Evolutionary conservation across 2,113 vertebrate genomes (phyloP).

Genomic region (Zosterops japonicus): DNA sequence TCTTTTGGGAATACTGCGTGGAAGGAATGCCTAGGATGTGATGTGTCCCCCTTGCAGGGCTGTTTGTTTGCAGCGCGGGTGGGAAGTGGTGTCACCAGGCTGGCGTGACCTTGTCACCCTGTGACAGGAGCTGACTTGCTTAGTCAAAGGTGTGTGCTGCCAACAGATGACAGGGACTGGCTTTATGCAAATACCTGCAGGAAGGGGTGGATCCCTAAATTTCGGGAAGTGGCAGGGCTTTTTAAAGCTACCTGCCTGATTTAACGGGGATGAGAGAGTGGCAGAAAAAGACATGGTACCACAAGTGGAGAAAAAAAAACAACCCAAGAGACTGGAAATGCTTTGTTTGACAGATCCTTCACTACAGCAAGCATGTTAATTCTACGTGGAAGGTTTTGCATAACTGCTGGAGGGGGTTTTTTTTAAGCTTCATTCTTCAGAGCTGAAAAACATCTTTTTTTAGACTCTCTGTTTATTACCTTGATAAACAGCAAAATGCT

Average conservation of each 20-base stretch:
- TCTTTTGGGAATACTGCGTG: background rate
- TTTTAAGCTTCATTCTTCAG: constrained; percentile 29
- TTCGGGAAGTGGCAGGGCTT: background rate
- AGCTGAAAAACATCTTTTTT: constrained; percentile 78
- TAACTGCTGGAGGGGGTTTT: background rate
- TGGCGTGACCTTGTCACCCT: background rate
- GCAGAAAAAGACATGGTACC: background rate
- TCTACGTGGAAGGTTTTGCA: background rate
- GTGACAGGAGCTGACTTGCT: background rate
- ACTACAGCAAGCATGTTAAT: background rate
- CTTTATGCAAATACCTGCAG: constrained; percentile 52
- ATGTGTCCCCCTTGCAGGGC: background rate
- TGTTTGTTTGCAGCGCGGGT: background rate
- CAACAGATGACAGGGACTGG: background rate
- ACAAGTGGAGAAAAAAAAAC: background rate
- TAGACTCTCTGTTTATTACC: constrained; percentile 72
- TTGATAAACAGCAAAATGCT: constrained; percentile 79
- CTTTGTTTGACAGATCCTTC: background rate
- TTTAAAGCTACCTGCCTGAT: background rate
- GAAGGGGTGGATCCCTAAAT: background rate
- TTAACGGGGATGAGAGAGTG: background rate
- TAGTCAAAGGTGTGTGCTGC: background rate
- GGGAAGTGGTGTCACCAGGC: background rate
- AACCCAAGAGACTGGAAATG: background rate
- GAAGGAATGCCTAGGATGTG: background rate